Conservation (phyloP, 64 coral and sea anemone species). For the Pocillopora damicornis region DNA sequence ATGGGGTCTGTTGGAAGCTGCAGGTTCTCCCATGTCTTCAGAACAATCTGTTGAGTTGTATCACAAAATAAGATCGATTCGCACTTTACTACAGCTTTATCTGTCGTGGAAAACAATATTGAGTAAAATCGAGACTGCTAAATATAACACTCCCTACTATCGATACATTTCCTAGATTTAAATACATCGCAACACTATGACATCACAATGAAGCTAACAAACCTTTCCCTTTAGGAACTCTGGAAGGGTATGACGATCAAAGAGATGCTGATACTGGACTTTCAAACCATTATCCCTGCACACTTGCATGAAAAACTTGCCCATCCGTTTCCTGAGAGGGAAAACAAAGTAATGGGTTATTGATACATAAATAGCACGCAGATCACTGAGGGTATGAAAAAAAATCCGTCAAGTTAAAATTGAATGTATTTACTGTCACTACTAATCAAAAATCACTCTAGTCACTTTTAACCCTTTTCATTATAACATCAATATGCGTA, state of each 20-base stretch:
- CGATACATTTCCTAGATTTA: neutral
- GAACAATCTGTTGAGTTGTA: conserved; percentile 43
- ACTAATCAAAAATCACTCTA: too few species aligned
- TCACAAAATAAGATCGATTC: neutral
- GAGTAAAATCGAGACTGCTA: too few species aligned
- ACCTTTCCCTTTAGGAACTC: conserved; percentile 99
- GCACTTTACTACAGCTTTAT: neutral
- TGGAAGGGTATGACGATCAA: conserved; percentile 72
- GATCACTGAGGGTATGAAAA: too few species aligned
- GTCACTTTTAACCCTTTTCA: neutral
- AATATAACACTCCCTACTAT: too few species aligned
- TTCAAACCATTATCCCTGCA: conserved; percentile 73
- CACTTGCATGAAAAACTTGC: conserved; percentile 88
- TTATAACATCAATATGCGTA: neutral
- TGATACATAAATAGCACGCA: neutral
- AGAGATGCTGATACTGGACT: conserved; percentile 72
- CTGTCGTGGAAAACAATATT: too few species aligned
- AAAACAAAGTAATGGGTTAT: neutral
- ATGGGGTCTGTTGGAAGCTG: conserved; percentile 69
- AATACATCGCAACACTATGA: neutral
- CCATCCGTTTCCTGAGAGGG: conserved; percentile 89
- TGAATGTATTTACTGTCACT: too few species aligned
- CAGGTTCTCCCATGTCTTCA: conserved; percentile 80
- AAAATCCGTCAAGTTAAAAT: too few species aligned
- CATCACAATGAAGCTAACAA: neutral